Percentiles rank a stretch among this genome's conserved stretches.
Conservation (phyloP, 1,140 invertebrate genomes). For the Lordiphosa collinella region DNA sequence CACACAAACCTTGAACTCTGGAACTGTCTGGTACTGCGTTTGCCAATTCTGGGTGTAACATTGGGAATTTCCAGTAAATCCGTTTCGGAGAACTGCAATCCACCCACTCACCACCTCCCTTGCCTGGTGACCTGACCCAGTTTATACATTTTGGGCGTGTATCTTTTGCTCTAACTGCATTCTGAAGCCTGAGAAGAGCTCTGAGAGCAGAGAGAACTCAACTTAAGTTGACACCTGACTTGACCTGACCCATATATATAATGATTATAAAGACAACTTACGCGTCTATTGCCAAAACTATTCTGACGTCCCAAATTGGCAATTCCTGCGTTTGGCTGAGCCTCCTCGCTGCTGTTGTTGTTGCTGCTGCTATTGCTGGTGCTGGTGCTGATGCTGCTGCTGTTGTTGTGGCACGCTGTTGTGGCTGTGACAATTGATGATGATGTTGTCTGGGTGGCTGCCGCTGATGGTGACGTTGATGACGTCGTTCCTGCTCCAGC, state of each 20-base stretch:
- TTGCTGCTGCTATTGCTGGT: constrained; percentile 33
- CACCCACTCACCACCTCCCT: not conserved
- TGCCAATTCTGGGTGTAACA: constrained; percentile 32
- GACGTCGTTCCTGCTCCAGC: constrained; percentile 21
- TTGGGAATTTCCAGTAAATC: constrained; percentile 64
- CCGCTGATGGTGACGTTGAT: constrained; percentile 15
- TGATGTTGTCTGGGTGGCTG: constrained; percentile 17
- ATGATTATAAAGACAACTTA: constrained; percentile 38
- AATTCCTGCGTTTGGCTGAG: constrained; percentile 28
- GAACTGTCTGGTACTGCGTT: constrained; percentile 42
- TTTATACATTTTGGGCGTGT: constrained; percentile 69
- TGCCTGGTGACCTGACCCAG: constrained; percentile 60
- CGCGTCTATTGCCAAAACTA: constrained; percentile 76
- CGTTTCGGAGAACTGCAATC: constrained; percentile 38
- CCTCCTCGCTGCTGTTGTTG: constrained; percentile 62
- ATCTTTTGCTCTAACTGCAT: constrained; percentile 57
- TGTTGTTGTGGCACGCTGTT: not conserved
- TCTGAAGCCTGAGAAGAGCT: constrained; percentile 6
- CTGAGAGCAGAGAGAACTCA: constrained; percentile 21
- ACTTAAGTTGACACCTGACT: constrained; percentile 23
- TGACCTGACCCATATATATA: constrained; percentile 55
- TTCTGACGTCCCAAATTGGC: constrained; percentile 70
- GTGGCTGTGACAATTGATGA: constrained; percentile 15
- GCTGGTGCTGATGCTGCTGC: constrained; percentile 24
- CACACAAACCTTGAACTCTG: constrained; percentile 69